phyloP scores from a whole-genome alignment of 2,888 invertebrate genomes.

The Catocala nupta region DNA sequence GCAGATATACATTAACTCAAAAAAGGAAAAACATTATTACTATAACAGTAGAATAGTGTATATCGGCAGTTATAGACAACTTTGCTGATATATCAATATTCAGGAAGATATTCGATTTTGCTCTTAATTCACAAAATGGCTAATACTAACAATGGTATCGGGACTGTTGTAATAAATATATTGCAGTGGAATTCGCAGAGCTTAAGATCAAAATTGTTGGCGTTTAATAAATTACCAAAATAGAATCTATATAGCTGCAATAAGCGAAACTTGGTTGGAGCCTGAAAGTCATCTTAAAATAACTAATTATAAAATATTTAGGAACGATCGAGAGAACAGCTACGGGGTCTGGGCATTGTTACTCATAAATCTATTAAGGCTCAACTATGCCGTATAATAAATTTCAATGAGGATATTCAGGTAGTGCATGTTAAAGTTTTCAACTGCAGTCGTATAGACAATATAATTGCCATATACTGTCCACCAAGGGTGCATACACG shows the following conservation, averaged over 20 bases:
- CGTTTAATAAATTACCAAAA: slow-evolving; percentile 34
- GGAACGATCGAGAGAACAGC: slow-evolving; percentile 37
- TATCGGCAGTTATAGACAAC: too few relatives aligned
- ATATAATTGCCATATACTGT: slow-evolving; percentile 46
- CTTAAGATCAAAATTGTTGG: too few relatives aligned
- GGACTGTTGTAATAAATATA: too few relatives aligned
- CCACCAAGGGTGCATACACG: slow-evolving; percentile 20
- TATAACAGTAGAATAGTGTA: too few relatives aligned
- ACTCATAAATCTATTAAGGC: slow-evolving; percentile 40
- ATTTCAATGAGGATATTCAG: slow-evolving; percentile 32
- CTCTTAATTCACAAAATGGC: too few relatives aligned
- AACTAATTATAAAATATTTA: slow-evolving; percentile 37
- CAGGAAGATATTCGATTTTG: too few relatives aligned
- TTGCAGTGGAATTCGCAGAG: too few relatives aligned
- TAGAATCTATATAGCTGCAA: slow-evolving; percentile 43
- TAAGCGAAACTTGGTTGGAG: slow-evolving; percentile 50
- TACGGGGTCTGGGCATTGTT: slow-evolving; percentile 51
- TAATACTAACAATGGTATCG: too few relatives aligned
- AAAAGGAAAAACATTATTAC: too few relatives aligned
- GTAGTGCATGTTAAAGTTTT: slow-evolving; percentile 32
- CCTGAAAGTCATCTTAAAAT: slow-evolving; percentile 22
- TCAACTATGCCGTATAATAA: not conserved
- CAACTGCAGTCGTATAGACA: slow-evolving; percentile 38
- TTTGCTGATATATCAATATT: too few relatives aligned
- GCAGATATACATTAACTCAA: too few relatives aligned